Evolutionary conservation across 2,888 invertebrate species (phyloP).

Genomic region (Noctua fimbriata): DNA sequence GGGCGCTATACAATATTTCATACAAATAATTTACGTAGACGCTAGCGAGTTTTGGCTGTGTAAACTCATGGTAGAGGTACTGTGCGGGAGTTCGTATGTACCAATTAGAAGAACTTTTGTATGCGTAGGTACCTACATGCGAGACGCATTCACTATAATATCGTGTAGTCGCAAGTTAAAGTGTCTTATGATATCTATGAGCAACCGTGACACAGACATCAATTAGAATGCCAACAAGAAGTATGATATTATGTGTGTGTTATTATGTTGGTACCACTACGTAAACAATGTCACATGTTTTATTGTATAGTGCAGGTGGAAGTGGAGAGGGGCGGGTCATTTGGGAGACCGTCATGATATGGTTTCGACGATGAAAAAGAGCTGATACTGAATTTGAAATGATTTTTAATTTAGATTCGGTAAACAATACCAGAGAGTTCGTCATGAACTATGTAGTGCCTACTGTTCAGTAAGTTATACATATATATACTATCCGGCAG

Average conservation of each 20-base stretch:
- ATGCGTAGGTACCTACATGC: neutral
- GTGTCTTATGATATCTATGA: neutral
- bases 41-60: too few relatives aligned
- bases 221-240: neutral
- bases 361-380: neutral
- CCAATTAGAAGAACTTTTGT: too few relatives aligned
- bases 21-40: too few relatives aligned
- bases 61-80: too few relatives aligned
- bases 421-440: neutral
- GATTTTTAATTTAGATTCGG: neutral
- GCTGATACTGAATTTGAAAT: too few relatives aligned
- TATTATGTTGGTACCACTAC: neutral
- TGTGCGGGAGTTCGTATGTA: neutral
- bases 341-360: neutral
- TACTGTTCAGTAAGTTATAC: neutral
- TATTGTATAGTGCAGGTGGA: neutral
- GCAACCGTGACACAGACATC: constrained; percentile 5
- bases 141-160: neutral
- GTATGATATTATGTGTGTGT: neutral
- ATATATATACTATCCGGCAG: neutral
- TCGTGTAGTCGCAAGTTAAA: too few relatives aligned
- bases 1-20: too few relatives aligned
- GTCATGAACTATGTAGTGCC: neutral
- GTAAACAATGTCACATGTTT: constrained; percentile 11
- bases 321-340: neutral